Conservation (phyloP, 2,113 vertebrate genomes). For the Hymenochirus boettgeri region DNA sequence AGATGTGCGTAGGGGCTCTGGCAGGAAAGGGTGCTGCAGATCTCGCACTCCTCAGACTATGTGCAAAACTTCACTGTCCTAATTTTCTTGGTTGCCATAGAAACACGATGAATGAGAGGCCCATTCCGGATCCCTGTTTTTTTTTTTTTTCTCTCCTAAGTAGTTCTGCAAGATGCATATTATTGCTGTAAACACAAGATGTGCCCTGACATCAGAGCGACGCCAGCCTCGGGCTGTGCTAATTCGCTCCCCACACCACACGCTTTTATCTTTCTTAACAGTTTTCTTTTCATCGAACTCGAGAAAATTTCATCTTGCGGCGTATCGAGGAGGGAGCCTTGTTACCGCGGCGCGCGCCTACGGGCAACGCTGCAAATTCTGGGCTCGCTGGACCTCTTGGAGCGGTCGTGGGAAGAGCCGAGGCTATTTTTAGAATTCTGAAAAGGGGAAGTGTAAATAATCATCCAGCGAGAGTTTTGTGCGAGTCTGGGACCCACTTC, state of each 20-base stretch:
- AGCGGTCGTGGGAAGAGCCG: no score
- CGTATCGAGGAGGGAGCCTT: neutral
- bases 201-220: slow-evolving; percentile 10
- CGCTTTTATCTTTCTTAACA: neutral
- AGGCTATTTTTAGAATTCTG: no score
- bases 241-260: neutral
- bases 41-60: slow-evolving; percentile 7
- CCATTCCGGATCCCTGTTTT: slow-evolving; percentile 1
- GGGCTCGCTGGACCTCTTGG: no score
- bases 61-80: slow-evolving; percentile 35
- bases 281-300: slow-evolving; percentile 17
- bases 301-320: neutral
- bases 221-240: neutral
- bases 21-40: neutral
- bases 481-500: no score
- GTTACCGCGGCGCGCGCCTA: no score
- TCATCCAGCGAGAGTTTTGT: no score
- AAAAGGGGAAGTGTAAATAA: no score
- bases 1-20: fast-evolving
- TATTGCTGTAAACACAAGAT: slow-evolving; percentile 28
- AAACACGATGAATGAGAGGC: slow-evolving; percentile 33
- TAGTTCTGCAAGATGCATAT: slow-evolving; percentile 33
- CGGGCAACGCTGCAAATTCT: no score
- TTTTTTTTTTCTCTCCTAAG: no score
- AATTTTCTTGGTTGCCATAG: slow-evolving; percentile 34